These are phyloP conservation scores for Rhodinocichla rosea DNA, from an alignment of 2,113 vertebrate species.

Conservation along the genomic window DNA sequence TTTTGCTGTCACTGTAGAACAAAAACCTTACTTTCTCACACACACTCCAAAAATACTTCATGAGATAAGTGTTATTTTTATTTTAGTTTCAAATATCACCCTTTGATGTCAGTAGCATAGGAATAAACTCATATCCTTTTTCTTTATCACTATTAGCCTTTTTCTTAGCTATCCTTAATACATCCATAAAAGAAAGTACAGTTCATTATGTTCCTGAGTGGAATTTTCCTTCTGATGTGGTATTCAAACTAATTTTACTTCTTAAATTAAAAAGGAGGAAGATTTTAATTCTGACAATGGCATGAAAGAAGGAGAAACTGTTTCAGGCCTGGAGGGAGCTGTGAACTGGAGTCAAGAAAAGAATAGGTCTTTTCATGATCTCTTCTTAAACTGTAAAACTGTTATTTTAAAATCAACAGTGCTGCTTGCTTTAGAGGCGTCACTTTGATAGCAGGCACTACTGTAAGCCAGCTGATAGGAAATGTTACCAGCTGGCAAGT, in stretches of 20 bases:
- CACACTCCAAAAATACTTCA: neutral
- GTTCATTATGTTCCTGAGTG: neutral
- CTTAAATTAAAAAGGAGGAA: neutral
- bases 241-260: constrained; percentile 25
- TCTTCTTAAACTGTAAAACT: neutral
- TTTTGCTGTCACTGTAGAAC: neutral
- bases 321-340: neutral
- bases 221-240: neutral
- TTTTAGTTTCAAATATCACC: neutral
- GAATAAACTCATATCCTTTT: neutral
- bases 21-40: neutral
- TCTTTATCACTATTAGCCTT: neutral
- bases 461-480: neutral
- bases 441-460: neutral
- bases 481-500: neutral
- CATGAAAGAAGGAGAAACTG: neutral
- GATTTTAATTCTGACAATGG: neutral
- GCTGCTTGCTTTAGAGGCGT: neutral
- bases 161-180: neutral
- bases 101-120: neutral
- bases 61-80: neutral
- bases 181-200: neutral
- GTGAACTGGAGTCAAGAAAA: neutral
- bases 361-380: neutral
- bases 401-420: neutral